These are phyloP conservation scores for Thecocarcelia acutangulata DNA, from an alignment of 2,888 invertebrate genomes.

Conservation along the genomic window DNA sequence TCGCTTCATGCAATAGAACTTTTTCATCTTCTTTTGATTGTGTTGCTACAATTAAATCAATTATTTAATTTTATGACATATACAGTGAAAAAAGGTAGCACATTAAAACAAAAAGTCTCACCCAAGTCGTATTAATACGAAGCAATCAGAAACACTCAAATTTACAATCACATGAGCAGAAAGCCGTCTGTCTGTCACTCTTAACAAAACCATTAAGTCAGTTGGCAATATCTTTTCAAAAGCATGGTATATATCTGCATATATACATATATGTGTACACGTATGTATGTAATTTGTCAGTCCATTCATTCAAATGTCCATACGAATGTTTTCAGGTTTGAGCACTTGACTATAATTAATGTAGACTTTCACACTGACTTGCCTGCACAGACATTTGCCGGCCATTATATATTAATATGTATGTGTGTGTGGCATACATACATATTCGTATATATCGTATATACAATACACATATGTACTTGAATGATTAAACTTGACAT, in stretches of 20 bases:
- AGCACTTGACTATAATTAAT: background rate
- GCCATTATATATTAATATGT: slow-evolving; percentile 29
- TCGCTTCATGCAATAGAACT: background rate
- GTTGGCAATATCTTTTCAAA: too few species aligned
- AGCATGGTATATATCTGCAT: too few species aligned
- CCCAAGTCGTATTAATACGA: slow-evolving; percentile 23
- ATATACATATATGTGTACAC: too few species aligned
- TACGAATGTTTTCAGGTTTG: background rate
- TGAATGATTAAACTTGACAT: slow-evolving; percentile 25
- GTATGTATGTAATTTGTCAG: too few species aligned
- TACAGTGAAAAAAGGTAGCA: background rate
- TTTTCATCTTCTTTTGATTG: slow-evolving; percentile 1
- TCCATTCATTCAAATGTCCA: too few species aligned
- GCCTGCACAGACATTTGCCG: background rate
- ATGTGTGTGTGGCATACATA: too few species aligned
- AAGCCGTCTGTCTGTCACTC: too few species aligned
- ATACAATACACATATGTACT: too few species aligned
- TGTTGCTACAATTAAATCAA: slow-evolving; percentile 45
- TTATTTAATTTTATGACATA: slow-evolving; percentile 44
- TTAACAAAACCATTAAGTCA: too few species aligned
- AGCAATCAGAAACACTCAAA: slow-evolving; percentile 1
- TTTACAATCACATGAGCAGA: too few species aligned
- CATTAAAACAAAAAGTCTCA: slow-evolving; percentile 1
- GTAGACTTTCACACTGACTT: background rate
- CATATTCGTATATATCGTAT: too few species aligned